A percentile compares a stretch with the other conserved stretches of the same genome.
Evolutionary conservation across 2,113 vertebrate species (phyloP).

Genomic region (Platanista minor): DNA sequence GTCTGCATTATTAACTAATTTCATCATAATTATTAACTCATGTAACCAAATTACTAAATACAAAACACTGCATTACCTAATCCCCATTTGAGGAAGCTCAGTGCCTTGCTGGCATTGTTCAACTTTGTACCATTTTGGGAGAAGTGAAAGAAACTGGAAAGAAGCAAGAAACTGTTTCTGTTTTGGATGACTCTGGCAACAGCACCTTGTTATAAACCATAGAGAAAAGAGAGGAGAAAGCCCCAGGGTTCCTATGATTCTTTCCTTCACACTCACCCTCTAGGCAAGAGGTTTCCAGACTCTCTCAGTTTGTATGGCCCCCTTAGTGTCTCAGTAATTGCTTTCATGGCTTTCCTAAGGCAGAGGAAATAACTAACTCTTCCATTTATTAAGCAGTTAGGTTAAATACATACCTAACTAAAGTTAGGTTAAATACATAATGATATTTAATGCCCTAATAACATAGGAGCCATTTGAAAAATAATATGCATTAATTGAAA

Average conservation of each 20-base stretch:
- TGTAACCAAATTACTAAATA: background rate
- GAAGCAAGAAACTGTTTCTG: background rate
- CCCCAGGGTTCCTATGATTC: background rate
- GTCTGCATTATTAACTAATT: background rate
- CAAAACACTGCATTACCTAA: background rate
- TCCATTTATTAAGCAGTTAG: background rate
- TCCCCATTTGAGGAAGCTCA: background rate
- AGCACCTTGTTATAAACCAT: background rate
- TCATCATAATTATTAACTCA: background rate
- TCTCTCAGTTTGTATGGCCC: background rate
- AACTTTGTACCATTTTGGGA: background rate
- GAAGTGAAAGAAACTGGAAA: background rate
- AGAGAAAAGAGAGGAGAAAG: background rate
- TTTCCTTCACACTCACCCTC: background rate
- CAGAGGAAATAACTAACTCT: background rate
- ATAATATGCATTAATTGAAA: background rate
- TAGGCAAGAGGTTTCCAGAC: background rate
- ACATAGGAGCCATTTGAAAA: background rate
- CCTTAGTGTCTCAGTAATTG: background rate
- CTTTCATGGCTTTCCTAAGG: background rate
- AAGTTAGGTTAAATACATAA: background rate
- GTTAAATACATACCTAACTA: background rate
- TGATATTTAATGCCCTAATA: background rate
- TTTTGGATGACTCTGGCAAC: background rate
- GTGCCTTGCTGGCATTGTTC: background rate